Conservation (phyloP, 23 tunicate genomes). For the Phallusia fumigata region DNA sequence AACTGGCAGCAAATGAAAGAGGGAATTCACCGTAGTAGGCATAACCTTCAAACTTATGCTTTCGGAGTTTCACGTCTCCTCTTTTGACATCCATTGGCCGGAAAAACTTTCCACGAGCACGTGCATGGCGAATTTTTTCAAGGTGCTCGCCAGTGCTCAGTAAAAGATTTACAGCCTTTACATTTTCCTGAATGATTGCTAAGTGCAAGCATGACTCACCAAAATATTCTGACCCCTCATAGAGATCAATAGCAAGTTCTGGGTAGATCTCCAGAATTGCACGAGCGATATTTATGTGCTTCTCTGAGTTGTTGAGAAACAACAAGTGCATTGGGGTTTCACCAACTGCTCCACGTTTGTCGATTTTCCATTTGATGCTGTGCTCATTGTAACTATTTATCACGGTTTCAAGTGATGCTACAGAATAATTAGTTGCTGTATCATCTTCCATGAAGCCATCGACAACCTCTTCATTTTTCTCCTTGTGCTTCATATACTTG, state of each 20-base stretch:
- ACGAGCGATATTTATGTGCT: slow-evolving; percentile 66
- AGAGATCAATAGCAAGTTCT: slow-evolving; percentile 68
- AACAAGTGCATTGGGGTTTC: slow-evolving; percentile 89
- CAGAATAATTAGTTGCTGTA: not conserved
- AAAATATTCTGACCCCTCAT: slow-evolving; percentile 77
- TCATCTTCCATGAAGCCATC: slow-evolving; percentile 9
- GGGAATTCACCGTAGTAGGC: slow-evolving; percentile 95
- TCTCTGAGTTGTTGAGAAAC: slow-evolving; percentile 62
- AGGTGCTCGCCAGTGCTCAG: slow-evolving; percentile 47
- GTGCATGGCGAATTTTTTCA: slow-evolving; percentile 40
- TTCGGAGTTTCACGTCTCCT: slow-evolving; percentile 66
- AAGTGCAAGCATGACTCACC: slow-evolving; percentile 90
- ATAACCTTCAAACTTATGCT: slow-evolving; percentile 75
- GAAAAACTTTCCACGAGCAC: slow-evolving; percentile 88
- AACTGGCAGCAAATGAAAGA: slow-evolving; percentile 86
- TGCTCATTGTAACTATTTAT: slow-evolving; percentile 34
- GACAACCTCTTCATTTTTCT: not conserved
- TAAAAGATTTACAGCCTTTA: slow-evolving; percentile 61
- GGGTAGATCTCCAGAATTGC: slow-evolving; percentile 60
- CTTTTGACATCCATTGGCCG: slow-evolving; percentile 78
- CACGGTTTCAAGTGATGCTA: slow-evolving; percentile 47
- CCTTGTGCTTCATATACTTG: slow-evolving; percentile 28
- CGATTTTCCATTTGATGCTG: slow-evolving; percentile 62
- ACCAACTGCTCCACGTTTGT: slow-evolving; percentile 85
- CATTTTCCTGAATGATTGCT: slow-evolving; percentile 73